These are phyloP conservation scores for Oscheius sp. DNA, from an alignment of 2,888 invertebrate species.

Conservation along the genomic window DNA sequence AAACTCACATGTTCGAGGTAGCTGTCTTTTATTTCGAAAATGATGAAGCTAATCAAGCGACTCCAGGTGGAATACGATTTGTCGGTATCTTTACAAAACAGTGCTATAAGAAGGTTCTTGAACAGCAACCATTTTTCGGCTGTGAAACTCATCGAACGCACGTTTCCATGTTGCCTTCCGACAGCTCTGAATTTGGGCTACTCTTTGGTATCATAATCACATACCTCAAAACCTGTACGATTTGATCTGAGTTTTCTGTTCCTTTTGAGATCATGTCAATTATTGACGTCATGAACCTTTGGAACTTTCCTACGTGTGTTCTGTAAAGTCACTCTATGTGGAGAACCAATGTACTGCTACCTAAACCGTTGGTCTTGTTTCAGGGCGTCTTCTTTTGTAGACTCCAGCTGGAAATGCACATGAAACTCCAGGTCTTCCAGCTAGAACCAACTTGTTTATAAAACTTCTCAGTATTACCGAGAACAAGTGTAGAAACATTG, in stretches of 20 bases:
- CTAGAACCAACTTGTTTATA: slow-evolving; percentile 44
- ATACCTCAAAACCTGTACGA: slow-evolving; percentile 54
- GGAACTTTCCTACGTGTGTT: slow-evolving; percentile 69
- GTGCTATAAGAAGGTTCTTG: slow-evolving; percentile 63
- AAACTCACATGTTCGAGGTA: slow-evolving; percentile 66
- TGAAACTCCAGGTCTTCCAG: slow-evolving; percentile 67
- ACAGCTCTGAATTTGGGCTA: slow-evolving; percentile 60
- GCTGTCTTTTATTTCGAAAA: slow-evolving; percentile 70
- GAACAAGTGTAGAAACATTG: slow-evolving; percentile 68
- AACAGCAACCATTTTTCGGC: slow-evolving; percentile 71
- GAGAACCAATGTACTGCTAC: slow-evolving; percentile 5
- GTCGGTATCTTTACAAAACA: slow-evolving; percentile 60
- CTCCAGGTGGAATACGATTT: slow-evolving; percentile 63
- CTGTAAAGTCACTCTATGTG: slow-evolving; percentile 41
- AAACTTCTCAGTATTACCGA: slow-evolving; percentile 40
- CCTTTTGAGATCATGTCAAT: slow-evolving; percentile 67
- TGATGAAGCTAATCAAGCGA: slow-evolving; percentile 67
- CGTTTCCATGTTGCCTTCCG: slow-evolving; percentile 68
- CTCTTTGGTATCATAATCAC: background rate
- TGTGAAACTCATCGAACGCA: slow-evolving; percentile 67
- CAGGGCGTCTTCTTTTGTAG: slow-evolving; percentile 61
- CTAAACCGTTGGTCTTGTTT: slow-evolving; percentile 54
- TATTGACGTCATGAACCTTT: slow-evolving; percentile 64
- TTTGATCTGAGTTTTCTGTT: slow-evolving; percentile 49
- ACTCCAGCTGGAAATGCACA: slow-evolving; percentile 63